Evolutionary conservation across 2,888 invertebrate species (phyloP).

Genomic region (Drosophila histrio): DNA sequence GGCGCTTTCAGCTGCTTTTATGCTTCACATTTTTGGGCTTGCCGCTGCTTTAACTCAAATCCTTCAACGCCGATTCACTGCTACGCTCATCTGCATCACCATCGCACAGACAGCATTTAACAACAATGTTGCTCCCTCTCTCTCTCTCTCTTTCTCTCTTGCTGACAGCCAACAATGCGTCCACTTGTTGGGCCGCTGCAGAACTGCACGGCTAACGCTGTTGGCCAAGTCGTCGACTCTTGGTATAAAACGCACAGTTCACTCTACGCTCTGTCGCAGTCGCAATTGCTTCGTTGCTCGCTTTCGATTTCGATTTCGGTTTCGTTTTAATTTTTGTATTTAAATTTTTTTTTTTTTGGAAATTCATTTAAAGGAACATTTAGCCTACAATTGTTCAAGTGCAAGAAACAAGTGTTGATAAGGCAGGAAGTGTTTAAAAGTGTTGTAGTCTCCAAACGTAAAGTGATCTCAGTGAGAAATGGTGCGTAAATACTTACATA

Average conservation of each 20-base stretch:
- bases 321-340: constrained; percentile 3
- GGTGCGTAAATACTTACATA: background rate
- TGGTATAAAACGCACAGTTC: constrained; percentile 64
- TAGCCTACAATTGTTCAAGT: background rate
- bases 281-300: constrained; percentile 59
- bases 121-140: constrained; percentile 10
- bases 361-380: background rate
- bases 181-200: constrained; percentile 53
- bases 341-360: background rate
- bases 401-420: background rate
- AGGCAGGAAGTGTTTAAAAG: background rate
- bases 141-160: constrained; percentile 4
- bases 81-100: constrained; percentile 39
- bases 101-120: constrained; percentile 1
- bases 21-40: constrained; percentile 38
- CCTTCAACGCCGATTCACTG: constrained; percentile 27
- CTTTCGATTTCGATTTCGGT: constrained; percentile 48
- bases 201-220: constrained; percentile 48
- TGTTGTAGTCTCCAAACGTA: background rate
- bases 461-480: background rate
- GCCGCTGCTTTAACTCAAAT: constrained; percentile 31
- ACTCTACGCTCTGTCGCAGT: constrained; percentile 67
- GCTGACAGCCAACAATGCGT: constrained; percentile 46
- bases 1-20: constrained; percentile 31
- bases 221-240: constrained; percentile 42